phyloP scores from a whole-genome alignment of 2,797 vertebrate species.

The Macropus fuliginosus region DNA sequence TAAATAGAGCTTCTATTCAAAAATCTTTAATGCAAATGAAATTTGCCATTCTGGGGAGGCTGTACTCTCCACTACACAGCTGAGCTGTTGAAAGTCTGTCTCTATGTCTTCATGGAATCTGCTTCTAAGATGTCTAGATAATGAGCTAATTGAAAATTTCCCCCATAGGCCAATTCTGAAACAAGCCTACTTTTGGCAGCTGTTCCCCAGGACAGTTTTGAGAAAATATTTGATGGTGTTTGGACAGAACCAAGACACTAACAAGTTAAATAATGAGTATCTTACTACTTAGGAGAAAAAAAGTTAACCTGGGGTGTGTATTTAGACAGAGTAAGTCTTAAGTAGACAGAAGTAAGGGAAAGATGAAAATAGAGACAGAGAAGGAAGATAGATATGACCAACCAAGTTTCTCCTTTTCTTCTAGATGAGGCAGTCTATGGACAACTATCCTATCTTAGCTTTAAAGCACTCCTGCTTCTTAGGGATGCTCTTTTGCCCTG shows the following conservation, averaged over 20 bases:
- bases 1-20: neutral
- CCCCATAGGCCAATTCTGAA: neutral
- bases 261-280: slow-evolving; percentile 45
- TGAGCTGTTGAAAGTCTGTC: slow-evolving; percentile 33
- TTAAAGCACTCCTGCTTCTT: neutral
- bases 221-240: neutral
- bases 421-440: no score
- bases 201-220: neutral
- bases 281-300: slow-evolving; percentile 34
- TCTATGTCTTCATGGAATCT: neutral
- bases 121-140: slow-evolving; percentile 45
- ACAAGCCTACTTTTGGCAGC: neutral
- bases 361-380: neutral
- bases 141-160: slow-evolving; percentile 46
- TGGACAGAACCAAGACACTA: slow-evolving; percentile 47
- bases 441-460: neutral
- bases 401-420: neutral
- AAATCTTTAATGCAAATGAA: neutral
- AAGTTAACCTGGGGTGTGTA: slow-evolving; percentile 8
- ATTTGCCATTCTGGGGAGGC: neutral
- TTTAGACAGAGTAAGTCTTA: neutral
- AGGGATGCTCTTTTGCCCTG: neutral
- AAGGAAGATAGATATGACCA: neutral
- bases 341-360: neutral
- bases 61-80: neutral